Conservation (phyloP, 2,797 vertebrate genomes). For the Acipenser transmontanus region DNA sequence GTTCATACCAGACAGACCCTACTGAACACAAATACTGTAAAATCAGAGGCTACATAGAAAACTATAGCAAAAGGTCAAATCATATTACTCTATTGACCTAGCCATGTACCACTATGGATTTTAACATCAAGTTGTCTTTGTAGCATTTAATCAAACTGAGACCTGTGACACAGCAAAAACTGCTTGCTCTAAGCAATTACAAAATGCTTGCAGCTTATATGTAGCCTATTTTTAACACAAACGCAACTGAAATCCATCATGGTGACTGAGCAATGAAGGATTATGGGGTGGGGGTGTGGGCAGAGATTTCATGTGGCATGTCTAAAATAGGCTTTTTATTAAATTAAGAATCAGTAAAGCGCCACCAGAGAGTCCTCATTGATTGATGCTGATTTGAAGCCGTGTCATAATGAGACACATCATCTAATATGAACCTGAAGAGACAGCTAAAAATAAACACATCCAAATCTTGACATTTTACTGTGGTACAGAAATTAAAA, state of each 20-base stretch:
- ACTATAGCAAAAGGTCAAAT: conserved; percentile 8
- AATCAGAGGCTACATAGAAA: conserved; percentile 28
- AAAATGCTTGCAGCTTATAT: conserved; percentile 3
- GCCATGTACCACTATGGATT: conserved; percentile 26
- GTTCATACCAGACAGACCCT: conserved; percentile 23
- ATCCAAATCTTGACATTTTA: too few species aligned
- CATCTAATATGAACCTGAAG: too few species aligned
- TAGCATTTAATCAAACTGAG: conserved; percentile 9
- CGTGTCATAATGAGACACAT: not conserved
- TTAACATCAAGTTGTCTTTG: conserved; percentile 11
- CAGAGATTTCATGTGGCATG: too few species aligned
- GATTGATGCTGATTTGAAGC: not conserved
- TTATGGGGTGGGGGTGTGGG: too few species aligned
- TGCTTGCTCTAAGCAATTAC: not conserved
- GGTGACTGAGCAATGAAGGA: too few species aligned
- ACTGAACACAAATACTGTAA: conserved; percentile 29
- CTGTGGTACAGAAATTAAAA: too few species aligned
- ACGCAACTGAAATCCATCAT: not conserved
- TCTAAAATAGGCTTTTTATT: not conserved
- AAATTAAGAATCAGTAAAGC: not conserved
- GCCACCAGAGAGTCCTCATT: not conserved
- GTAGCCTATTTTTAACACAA: not conserved
- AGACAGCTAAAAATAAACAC: too few species aligned
- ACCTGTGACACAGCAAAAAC: not conserved
- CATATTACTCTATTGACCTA: conserved; percentile 2